Percentiles rank a stretch among this genome's conserved stretches.
phyloP scores from a whole-genome alignment of 2,888 invertebrate genomes.

The Sabellastarte sp. region DNA sequence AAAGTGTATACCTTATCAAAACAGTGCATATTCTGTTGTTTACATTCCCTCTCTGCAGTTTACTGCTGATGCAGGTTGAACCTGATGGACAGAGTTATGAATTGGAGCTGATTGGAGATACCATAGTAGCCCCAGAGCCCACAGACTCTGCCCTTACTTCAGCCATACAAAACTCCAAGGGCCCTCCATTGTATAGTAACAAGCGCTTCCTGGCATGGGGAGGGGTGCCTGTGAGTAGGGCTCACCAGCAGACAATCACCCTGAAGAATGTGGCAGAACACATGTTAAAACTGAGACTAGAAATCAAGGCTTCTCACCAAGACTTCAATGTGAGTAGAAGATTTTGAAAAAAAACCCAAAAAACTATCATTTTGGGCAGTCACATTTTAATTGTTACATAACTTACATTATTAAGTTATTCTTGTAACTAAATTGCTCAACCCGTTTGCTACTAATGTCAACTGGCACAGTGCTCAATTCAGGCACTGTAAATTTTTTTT shows the following conservation, averaged over 20 bases:
- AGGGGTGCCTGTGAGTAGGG: slow-evolving; percentile 40
- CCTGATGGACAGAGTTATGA: slow-evolving; percentile 46
- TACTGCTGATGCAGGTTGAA: slow-evolving; percentile 40
- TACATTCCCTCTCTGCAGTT: slow-evolving; percentile 27
- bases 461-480: too few relatives aligned
- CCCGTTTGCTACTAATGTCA: too few relatives aligned
- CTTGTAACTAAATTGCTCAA: too few relatives aligned
- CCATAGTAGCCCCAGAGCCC: slow-evolving; percentile 11
- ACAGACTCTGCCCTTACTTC: background rate
- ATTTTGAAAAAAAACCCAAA: too few relatives aligned
- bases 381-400: too few relatives aligned
- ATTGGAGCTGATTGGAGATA: slow-evolving; percentile 33
- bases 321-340: slow-evolving; percentile 14
- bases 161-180: background rate
- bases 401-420: too few relatives aligned
- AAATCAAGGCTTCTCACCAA: slow-evolving; percentile 1
- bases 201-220: slow-evolving; percentile 39
- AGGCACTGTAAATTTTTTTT: background rate
- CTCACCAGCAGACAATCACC: slow-evolving; percentile 15
- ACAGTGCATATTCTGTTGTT: too few relatives aligned
- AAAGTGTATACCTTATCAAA: too few relatives aligned
- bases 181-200: slow-evolving; percentile 30
- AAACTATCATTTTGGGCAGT: too few relatives aligned
- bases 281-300: slow-evolving; percentile 10
- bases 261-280: slow-evolving; percentile 12